phyloP scores from a whole-genome alignment of 1,140 invertebrate species.

The Drosophila kikkawai region DNA sequence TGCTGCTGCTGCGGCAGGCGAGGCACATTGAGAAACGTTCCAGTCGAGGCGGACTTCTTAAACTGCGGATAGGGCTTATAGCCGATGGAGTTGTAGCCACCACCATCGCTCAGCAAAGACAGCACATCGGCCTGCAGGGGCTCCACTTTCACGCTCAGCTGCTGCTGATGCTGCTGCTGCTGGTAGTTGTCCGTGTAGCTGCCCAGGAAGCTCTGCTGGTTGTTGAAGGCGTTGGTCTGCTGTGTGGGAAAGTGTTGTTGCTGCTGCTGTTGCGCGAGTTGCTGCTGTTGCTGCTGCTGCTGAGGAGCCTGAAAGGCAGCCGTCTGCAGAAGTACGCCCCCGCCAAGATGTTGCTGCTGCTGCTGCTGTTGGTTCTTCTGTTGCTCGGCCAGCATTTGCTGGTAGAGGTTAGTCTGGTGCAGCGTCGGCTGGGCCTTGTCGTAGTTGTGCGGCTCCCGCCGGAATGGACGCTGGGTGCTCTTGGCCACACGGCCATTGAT shows the following conservation, averaged over 20 bases:
- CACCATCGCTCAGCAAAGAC: constrained; percentile 58
- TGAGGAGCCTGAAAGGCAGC: constrained; percentile 52
- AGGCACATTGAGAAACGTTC: constrained; percentile 77
- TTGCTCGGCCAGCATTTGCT: constrained; percentile 83
- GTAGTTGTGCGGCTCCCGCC: constrained; percentile 83
- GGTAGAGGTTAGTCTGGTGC: constrained; percentile 82
- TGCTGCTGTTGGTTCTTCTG: constrained; percentile 74
- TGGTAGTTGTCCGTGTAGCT: constrained; percentile 67
- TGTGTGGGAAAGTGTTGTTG: constrained; percentile 69
- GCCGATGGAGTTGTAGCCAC: constrained; percentile 64
- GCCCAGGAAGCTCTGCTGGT: constrained; percentile 60
- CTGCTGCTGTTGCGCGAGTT: constrained; percentile 57
- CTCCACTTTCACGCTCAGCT: constrained; percentile 71
- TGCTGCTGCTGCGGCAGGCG: constrained; percentile 49
- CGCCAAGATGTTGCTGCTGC: constrained; percentile 57
- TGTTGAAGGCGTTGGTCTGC: constrained; percentile 55
- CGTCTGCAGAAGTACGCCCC: constrained; percentile 53
- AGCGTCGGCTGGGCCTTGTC: constrained; percentile 84
- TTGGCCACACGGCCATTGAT: constrained; percentile 82
- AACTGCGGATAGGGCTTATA: constrained; percentile 84
- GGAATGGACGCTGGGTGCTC: constrained; percentile 71
- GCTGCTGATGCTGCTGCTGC: constrained; percentile 64
- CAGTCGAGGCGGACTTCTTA: constrained; percentile 80
- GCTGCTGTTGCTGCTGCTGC: constrained; percentile 62
- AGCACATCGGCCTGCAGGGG: constrained; percentile 67